Evolutionary conservation across 2,888 invertebrate species (phyloP).

Genomic region (Junonia oenone): DNA sequence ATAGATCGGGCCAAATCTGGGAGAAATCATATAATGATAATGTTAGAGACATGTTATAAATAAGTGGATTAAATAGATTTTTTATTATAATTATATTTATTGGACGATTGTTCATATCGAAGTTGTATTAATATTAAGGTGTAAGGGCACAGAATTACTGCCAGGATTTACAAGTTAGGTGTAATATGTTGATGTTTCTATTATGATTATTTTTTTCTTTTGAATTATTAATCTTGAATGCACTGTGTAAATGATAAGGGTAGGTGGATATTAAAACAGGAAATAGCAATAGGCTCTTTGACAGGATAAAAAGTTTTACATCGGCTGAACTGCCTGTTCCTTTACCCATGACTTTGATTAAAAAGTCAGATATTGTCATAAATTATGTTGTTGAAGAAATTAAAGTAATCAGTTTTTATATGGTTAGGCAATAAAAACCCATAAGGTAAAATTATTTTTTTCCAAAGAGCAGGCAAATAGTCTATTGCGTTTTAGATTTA

Average conservation of each 20-base stretch:
- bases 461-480: no score
- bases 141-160: background rate
- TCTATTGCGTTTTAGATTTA: background rate
- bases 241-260: background rate
- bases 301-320: no score
- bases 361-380: no score
- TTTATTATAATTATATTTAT: slow-evolving; percentile 8
- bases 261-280: background rate
- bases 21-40: slow-evolving; percentile 56
- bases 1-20: slow-evolving; percentile 71
- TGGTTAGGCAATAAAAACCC: background rate
- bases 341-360: no score
- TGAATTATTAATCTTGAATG: background rate
- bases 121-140: background rate
- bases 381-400: no score
- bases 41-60: slow-evolving; percentile 57
- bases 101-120: slow-evolving; percentile 6
- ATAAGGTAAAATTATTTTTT: no score
- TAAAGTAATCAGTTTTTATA: no score
- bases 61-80: slow-evolving; percentile 1
- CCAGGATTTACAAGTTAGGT: background rate
- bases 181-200: background rate
- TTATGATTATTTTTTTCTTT: background rate
- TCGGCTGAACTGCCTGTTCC: no score
- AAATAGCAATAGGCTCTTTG: background rate